Evolutionary conservation across 2,888 invertebrate species (phyloP), one percentile per base, ranked within the genome.

Genomic region (Protophormia terraenovae): DNA sequence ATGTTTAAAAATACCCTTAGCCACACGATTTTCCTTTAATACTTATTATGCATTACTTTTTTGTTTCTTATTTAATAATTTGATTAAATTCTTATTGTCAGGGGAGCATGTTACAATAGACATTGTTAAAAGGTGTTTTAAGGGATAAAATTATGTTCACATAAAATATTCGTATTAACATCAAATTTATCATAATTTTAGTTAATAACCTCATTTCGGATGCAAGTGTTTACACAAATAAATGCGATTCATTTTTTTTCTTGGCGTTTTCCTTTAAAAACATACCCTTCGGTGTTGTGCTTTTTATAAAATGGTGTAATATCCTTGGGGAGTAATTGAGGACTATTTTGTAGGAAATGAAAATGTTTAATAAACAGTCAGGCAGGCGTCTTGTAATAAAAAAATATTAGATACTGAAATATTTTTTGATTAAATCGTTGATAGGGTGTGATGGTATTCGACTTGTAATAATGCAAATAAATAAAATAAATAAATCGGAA

Each of bases 311-410:
- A 58, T 50, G 32, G 32, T 55, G 24, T 60, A 19, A 14, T 67
- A 67, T 67, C 77, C 67, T 55, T 47, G 45, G 77, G 67, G 77
- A 77, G 58, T 77, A 77, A 67, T 77, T 67, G 67, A 47, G 22
- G 19, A 38, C 55, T 32, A 55, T 45, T 58, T 58, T 8, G 41
- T 32, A 29, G 12, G 19, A 45, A 60, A 58, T 16, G 38, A 27
- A 69, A 58, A 78, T 35, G 24, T 58, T 29, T 66, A 47, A 19
- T 16, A 66, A 66, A 16, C 10, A 47, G 14, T 2, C 45, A 19
- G 14, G 7, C 45, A 19, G n/a, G 58, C 29, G 29, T 29, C 7
- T 29, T 53, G n/a, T 53, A 53, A 53, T 27, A 27, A 53, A 53
- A 53, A 5, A 24, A 53, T 14, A 24, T 53, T 27, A 27, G 14